Evolutionary conservation across 2,888 invertebrate species (phyloP).

Genomic region (Cheilosia grossa): DNA sequence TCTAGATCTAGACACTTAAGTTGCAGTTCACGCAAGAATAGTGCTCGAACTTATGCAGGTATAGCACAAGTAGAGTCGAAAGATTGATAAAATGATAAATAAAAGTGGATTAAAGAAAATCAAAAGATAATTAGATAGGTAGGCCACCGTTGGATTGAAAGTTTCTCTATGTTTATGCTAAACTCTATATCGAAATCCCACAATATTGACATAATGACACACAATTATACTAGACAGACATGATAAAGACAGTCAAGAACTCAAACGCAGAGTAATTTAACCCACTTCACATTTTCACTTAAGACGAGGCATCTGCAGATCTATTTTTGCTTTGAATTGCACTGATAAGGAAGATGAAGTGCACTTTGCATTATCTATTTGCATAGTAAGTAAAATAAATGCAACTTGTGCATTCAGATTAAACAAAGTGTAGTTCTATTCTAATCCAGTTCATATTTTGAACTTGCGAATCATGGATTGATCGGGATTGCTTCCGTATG

Average conservation of each 20-base stretch:
- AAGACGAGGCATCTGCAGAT: background rate
- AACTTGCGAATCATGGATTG: no score
- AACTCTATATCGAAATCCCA: background rate
- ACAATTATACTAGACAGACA: background rate
- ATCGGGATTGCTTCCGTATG: no score
- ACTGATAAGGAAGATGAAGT: constrained; percentile 35
- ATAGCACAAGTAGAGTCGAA: background rate
- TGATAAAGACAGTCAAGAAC: background rate
- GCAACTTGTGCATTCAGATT: background rate
- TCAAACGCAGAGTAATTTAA: constrained; percentile 13
- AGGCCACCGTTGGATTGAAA: constrained; percentile 9
- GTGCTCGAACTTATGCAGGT: background rate
- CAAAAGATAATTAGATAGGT: background rate
- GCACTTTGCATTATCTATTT: constrained; percentile 4
- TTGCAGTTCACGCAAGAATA: constrained; percentile 4
- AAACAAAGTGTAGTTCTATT: no score
- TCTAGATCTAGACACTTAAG: constrained; percentile 26
- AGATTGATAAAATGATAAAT: background rate
- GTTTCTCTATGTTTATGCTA: background rate
- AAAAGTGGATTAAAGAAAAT: constrained; percentile 4
- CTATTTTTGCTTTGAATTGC: constrained; percentile 18
- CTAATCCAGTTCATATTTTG: no score
- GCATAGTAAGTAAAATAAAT: background rate
- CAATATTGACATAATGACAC: background rate
- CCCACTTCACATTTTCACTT: constrained; percentile 1